These are phyloP conservation scores for Eurypyga helias DNA, from an alignment of 2,113 vertebrate genomes.

Conservation along the genomic window DNA sequence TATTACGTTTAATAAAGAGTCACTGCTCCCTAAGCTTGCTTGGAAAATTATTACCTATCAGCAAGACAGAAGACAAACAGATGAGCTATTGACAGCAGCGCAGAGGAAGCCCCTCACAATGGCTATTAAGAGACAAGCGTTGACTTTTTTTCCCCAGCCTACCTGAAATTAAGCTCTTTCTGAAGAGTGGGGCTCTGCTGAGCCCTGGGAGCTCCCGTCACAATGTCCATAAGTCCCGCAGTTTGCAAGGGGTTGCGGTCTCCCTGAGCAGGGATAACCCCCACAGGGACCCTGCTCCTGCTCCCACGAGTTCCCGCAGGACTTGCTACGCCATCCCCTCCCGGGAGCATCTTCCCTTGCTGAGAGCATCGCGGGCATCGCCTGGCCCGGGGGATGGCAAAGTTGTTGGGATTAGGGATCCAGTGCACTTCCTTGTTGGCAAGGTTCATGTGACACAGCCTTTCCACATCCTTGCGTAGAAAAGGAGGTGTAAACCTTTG, in stretches of 20 bases:
- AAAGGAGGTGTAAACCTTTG: neutral
- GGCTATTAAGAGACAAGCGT: neutral
- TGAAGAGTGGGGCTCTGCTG: neutral
- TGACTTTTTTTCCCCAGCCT: neutral
- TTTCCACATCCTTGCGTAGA: neutral
- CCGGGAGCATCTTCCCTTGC: neutral
- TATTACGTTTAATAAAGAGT: constrained; percentile 79
- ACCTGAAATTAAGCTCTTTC: constrained; percentile 27
- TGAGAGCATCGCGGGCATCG: neutral
- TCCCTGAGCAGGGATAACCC: too few species aligned
- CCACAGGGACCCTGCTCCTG: too few species aligned
- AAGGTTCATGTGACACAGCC: fast-evolving
- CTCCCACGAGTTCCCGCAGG: neutral
- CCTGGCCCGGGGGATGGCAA: neutral
- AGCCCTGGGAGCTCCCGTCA: neutral
- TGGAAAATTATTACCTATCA: constrained; percentile 81
- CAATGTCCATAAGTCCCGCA: neutral
- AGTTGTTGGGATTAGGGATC: neutral
- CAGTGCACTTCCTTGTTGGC: neutral
- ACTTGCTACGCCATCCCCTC: neutral
- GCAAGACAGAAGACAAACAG: constrained; percentile 74
- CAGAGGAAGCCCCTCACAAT: constrained; percentile 37
- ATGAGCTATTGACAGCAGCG: constrained; percentile 71
- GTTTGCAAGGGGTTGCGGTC: neutral
- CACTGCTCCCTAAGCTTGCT: constrained; percentile 70